A percentile compares a stretch with the other conserved stretches of the same genome.
These are phyloP conservation scores for Corydoras maculifer DNA, from an alignment of 2,113 vertebrate species.

Conservation along the genomic window DNA sequence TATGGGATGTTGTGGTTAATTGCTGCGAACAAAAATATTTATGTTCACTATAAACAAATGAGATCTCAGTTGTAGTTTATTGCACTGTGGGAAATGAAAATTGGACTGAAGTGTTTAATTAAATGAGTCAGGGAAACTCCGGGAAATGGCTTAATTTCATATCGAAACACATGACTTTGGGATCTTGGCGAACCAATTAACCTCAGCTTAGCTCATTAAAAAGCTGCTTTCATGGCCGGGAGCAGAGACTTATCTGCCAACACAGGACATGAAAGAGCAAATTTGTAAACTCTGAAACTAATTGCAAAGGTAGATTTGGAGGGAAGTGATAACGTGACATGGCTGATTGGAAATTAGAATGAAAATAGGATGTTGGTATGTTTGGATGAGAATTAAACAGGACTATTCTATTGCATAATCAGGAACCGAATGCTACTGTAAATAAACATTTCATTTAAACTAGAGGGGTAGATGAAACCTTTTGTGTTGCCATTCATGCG, in stretches of 20 bases:
- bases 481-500: not conserved
- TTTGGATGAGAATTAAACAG: conserved; percentile 19
- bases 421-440: not conserved
- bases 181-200: conserved; percentile 74
- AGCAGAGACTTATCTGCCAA: conserved; percentile 64
- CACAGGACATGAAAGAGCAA: conserved; percentile 69
- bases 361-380: conserved; percentile 23
- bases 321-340: conserved; percentile 61
- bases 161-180: conserved; percentile 65
- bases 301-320: conserved; percentile 78
- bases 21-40: conserved; percentile 32
- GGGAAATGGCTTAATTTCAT: conserved; percentile 70
- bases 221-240: conserved; percentile 66
- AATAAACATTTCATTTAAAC: not conserved
- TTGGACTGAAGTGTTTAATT: conserved; percentile 72
- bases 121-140: conserved; percentile 63
- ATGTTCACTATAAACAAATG: conserved; percentile 12
- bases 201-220: conserved; percentile 72
- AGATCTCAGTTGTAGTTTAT: conserved; percentile 18
- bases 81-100: conserved; percentile 53
- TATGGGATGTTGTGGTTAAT: conserved; percentile 7
- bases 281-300: conserved; percentile 83
- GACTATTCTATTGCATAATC: conserved; percentile 3
- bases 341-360: conserved; percentile 49
- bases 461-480: not conserved